Conservation (phyloP, 35 echinoderm and acorn worm genomes). For the Lytechinus variegatus region DNA sequence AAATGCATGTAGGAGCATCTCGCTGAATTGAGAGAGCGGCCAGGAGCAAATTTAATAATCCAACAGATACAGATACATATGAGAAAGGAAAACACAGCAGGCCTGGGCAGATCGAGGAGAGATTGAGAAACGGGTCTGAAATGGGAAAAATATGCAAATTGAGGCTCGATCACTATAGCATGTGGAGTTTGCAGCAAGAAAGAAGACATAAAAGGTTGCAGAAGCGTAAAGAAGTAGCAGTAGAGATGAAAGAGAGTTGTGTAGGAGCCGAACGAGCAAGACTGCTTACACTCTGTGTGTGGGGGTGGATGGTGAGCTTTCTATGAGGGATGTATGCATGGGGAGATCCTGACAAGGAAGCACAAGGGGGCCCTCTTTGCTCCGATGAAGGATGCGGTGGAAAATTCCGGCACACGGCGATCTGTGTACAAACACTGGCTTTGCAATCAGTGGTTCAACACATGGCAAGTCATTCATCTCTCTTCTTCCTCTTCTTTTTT, state of each 20-base stretch:
- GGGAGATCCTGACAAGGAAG: not conserved
- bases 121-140: not conserved
- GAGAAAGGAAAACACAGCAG: constrained; percentile 1
- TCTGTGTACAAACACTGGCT: not conserved
- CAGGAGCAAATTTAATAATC: not conserved
- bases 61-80: not conserved
- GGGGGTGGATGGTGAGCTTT: not conserved
- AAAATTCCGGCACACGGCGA: not conserved
- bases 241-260: not conserved
- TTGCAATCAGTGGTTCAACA: not conserved
- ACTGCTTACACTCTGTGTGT: not conserved
- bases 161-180: not conserved
- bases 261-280: not conserved
- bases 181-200: not conserved
- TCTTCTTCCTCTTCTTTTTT: not conserved
- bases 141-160: constrained; percentile 20
- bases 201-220: not conserved
- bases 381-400: not conserved
- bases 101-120: not conserved
- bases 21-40: not conserved
- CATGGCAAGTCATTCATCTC: constrained; percentile 1
- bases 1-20: not conserved
- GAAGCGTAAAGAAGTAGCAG: not conserved
- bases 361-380: not conserved
- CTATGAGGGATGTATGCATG: not conserved